These are phyloP conservation scores for Drosophila nebulosa DNA, from an alignment of 1,140 invertebrate species.

Conservation along the genomic window DNA sequence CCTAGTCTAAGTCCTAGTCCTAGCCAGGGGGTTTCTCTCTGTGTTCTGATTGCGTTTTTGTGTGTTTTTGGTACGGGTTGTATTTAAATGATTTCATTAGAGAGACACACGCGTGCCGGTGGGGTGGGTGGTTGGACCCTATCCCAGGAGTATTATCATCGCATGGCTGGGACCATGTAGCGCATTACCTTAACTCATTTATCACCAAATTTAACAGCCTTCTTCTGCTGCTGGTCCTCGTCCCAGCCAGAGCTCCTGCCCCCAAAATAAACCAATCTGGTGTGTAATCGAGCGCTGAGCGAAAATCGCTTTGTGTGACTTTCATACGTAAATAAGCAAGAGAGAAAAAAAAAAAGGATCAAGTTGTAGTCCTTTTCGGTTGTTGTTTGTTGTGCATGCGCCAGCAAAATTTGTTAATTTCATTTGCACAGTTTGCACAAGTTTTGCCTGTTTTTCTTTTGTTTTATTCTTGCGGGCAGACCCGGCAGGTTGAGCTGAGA, in stretches of 20 bases:
- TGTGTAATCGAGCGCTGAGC: constrained; percentile 60
- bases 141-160: constrained; percentile 46
- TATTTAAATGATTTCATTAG: constrained; percentile 78
- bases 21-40: neutral
- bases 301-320: constrained; percentile 74
- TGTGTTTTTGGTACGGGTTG: constrained; percentile 38
- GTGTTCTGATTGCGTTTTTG: constrained; percentile 22
- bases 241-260: neutral
- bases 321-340: constrained; percentile 68
- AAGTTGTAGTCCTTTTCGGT: neutral
- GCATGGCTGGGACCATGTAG: constrained; percentile 41
- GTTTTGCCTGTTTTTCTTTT: constrained; percentile 31
- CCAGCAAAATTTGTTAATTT: constrained; percentile 72
- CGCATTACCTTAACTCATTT: constrained; percentile 75
- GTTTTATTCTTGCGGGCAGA: constrained; percentile 31
- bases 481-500: neutral
- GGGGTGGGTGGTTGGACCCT: constrained; percentile 12
- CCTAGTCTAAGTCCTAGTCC: neutral
- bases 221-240: neutral
- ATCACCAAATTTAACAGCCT: constrained; percentile 69
- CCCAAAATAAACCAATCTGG: constrained; percentile 28
- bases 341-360: constrained; percentile 12
- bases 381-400: constrained; percentile 52
- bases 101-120: constrained; percentile 50
- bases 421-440: constrained; percentile 71